Evolutionary conservation across 2,113 vertebrate genomes (phyloP).

Genomic region (Cricetomys ansorgei): DNA sequence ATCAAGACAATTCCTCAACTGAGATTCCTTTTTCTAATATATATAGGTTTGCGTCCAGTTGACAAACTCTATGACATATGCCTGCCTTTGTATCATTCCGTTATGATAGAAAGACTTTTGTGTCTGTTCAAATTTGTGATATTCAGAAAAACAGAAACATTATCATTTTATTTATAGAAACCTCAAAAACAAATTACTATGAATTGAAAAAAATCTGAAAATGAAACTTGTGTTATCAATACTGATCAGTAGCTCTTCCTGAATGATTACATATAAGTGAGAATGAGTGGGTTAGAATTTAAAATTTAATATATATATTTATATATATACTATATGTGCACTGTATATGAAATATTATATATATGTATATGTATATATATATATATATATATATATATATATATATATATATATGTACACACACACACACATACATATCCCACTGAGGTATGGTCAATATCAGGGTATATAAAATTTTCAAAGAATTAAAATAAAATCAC

Average conservation of each 20-base stretch:
- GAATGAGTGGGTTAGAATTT: neutral
- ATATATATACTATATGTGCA: no score
- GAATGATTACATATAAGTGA: neutral
- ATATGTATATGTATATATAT: neutral
- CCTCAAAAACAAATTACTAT: neutral
- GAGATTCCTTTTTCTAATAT: neutral
- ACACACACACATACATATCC: no score
- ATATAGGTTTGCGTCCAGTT: neutral
- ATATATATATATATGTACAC: neutral
- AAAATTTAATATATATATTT: no score
- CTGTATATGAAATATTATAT: neutral
- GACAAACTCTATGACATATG: neutral
- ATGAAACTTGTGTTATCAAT: neutral
- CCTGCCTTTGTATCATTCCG: neutral
- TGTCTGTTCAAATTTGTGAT: neutral
- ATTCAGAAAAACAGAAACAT: neutral
- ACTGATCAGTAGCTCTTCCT: neutral
- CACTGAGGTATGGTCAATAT: neutral
- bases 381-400: neutral
- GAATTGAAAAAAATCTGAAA: neutral
- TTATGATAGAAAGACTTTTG: neutral
- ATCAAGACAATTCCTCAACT: neutral
- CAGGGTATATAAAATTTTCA: neutral
- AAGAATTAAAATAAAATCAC: neutral
- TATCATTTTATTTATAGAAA: slow-evolving; percentile 12